Evolutionary conservation across 2,797 vertebrate species (phyloP), one percentile per base, ranked within the genome.

Genomic region (Chanos chanos): DNA sequence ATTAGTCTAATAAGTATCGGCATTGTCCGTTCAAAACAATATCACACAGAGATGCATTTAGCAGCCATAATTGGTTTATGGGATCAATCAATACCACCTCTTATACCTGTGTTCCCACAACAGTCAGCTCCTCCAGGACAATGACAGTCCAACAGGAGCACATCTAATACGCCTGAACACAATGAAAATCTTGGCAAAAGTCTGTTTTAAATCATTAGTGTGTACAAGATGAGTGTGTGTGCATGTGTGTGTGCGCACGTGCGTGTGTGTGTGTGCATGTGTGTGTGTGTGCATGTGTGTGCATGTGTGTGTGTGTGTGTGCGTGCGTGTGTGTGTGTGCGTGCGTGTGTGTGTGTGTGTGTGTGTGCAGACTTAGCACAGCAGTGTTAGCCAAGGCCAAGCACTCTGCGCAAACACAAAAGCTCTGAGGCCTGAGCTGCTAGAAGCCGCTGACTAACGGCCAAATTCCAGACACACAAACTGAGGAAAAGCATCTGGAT

Each of bases 401-500:
- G 67, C 71, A 57, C 79, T 86, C 77, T 83, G 77, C 75, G 75
- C 39, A 43, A 82, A 75, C 68, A 85, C 77, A 85, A 87, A 83
- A 81, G 84, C 81, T 77, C 72, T 73, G 67, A 76, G 74, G 81
- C 82, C 76, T 77, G 76, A 81, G 79, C 77, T 30, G 56, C 56
- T 70, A 61, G 65, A 65, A 67, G 51, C 71, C 61, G 55, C 67
- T 70, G 75, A 70, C 69, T 49, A 25, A 59, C 25, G n/a, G 68
- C 69, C 75, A 72, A 64, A 72, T 47, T 57, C 51, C 34, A 64
- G 47, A 68, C 60, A 58, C 61, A 62, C 53, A 39, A 63, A 60
- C 77, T 62, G 80, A 84, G 81, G 72, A 55, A 73, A 83, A 83
- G 81, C 86, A 85, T 87, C 84, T 88, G 84, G 83, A 86, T 85